Evolutionary conservation across 53 echinoderm and acorn worm genomes (phyloP).

Genomic region (Echinometra lucunter): DNA sequence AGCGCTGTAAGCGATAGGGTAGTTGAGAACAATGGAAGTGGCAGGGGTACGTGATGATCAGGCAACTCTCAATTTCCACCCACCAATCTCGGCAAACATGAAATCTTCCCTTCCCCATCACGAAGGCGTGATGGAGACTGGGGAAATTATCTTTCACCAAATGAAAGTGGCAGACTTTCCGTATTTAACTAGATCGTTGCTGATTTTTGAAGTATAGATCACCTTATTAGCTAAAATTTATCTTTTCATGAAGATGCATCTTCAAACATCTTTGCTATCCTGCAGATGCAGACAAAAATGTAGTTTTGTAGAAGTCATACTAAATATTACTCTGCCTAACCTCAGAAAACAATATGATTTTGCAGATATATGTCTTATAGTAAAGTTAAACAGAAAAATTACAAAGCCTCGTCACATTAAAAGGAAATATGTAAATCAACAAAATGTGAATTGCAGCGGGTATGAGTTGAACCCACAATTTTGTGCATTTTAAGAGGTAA

Average conservation of each 20-base stretch:
- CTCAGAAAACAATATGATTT: background rate
- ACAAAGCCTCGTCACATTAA: background rate
- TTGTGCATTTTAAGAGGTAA: no score
- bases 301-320: background rate
- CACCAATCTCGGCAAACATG: constrained; percentile 6
- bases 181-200: background rate
- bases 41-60: constrained; percentile 20
- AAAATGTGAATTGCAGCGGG: no score
- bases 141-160: constrained; percentile 7
- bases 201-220: background rate
- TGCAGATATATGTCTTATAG: background rate
- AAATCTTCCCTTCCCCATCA: background rate
- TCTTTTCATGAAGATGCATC: background rate
- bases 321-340: background rate
- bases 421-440: no score
- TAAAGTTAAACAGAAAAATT: no score
- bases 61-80: constrained; percentile 31
- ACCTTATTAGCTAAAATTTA: background rate
- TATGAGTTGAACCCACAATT: no score
- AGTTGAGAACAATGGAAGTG: constrained; percentile 43
- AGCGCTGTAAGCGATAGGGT: constrained; percentile 40
- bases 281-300: background rate
- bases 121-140: background rate
- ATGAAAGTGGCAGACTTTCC: background rate
- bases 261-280: background rate